phyloP scores from a whole-genome alignment of 2,113 vertebrate species.

The Acrocephalus kingi region DNA sequence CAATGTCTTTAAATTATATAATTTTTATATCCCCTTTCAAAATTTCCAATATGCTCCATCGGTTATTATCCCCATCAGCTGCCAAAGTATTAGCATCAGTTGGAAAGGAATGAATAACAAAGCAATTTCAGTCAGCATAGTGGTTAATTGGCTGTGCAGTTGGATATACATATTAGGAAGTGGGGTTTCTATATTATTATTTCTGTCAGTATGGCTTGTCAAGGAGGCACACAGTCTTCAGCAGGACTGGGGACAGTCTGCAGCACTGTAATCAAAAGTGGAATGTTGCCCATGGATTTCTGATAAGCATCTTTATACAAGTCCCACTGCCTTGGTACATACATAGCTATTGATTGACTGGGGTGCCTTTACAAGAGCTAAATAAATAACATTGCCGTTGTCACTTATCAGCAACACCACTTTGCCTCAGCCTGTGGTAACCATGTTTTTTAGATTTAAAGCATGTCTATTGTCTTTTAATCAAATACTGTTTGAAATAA shows the following conservation, averaged over 20 bases:
- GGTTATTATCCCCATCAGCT: conserved; percentile 68
- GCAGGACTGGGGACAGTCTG: conserved; percentile 61
- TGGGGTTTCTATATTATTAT: conserved; percentile 76
- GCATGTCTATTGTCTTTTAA: conserved; percentile 56
- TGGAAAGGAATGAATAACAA: conserved; percentile 75
- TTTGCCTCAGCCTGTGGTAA: neutral
- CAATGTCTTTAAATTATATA: conserved; percentile 47
- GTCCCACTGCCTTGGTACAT: conserved; percentile 72
- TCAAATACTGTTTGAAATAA: conserved; percentile 46
- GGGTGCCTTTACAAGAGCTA: conserved; percentile 62
- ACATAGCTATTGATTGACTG: conserved; percentile 76
- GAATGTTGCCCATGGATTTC: conserved; percentile 74
- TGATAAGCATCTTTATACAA: conserved; percentile 83
- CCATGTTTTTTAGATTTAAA: conserved; percentile 45
- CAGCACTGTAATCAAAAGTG: conserved; percentile 67
- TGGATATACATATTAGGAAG: conserved; percentile 75
- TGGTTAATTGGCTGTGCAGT: conserved; percentile 75
- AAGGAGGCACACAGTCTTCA: conserved; percentile 66
- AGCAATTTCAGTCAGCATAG: conserved; percentile 73
- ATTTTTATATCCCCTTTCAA: conserved; percentile 64
- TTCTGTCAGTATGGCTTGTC: conserved; percentile 75
- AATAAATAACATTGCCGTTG: conserved; percentile 65
- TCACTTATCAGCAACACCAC: conserved; percentile 54
- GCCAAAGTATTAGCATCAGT: conserved; percentile 69
- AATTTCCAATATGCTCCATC: conserved; percentile 67